phyloP scores from a whole-genome alignment of 2,797 vertebrate genomes.

The Alcedo atthis region DNA sequence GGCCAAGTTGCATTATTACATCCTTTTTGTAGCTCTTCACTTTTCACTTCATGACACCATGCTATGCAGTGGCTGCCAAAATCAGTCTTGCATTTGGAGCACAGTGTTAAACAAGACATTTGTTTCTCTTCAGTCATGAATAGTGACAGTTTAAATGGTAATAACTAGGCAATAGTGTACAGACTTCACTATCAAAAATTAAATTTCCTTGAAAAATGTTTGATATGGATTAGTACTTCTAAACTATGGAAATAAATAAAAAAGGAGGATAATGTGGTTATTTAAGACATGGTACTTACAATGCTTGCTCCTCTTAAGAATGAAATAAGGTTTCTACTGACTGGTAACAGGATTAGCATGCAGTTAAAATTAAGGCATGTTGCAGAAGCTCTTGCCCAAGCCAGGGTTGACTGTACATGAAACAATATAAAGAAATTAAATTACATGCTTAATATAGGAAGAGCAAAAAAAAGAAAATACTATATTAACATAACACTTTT shows the following conservation, averaged over 20 bases:
- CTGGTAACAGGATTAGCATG: slow-evolving; percentile 82
- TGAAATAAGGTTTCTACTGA: slow-evolving; percentile 83
- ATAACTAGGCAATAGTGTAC: slow-evolving; percentile 36
- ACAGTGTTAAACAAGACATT: slow-evolving; percentile 51
- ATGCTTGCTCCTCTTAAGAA: slow-evolving; percentile 78
- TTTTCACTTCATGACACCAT: slow-evolving; percentile 50
- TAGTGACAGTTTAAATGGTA: slow-evolving; percentile 56
- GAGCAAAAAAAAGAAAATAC: neutral
- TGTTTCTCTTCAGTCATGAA: slow-evolving; percentile 47
- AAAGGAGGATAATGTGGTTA: slow-evolving; percentile 11
- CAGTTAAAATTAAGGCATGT: slow-evolving; percentile 85
- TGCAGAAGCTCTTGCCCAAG: slow-evolving; percentile 85
- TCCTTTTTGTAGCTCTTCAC: neutral
- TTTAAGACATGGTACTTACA: slow-evolving; percentile 75
- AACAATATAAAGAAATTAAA: slow-evolving; percentile 53
- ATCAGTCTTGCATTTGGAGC: slow-evolving; percentile 30
- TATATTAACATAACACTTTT: neutral
- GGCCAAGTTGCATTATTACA: neutral
- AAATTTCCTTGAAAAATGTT: slow-evolving; percentile 50
- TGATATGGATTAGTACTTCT: slow-evolving; percentile 19
- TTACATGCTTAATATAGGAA: slow-evolving; percentile 18
- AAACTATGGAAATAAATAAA: slow-evolving; percentile 15
- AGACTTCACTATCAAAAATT: slow-evolving; percentile 44
- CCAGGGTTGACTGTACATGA: slow-evolving; percentile 76
- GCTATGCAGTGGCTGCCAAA: slow-evolving; percentile 26